A percentile compares a stretch with the other conserved stretches of the same genome.
Conservation (phyloP, 2,888 invertebrate species). For the Pheosia gnoma region DNA sequence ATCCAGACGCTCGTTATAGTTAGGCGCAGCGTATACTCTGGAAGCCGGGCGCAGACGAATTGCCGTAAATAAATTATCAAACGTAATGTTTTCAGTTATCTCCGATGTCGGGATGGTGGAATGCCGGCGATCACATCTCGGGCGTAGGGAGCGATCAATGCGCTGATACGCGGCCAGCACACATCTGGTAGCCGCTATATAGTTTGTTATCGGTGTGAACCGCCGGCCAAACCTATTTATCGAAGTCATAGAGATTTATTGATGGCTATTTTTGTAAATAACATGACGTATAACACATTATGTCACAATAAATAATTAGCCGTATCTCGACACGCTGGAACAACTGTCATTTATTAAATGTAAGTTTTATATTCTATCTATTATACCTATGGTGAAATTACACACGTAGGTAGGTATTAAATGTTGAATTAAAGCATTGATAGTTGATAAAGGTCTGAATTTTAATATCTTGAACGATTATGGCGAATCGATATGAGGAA, state of each 20-base stretch:
- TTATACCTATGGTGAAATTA: conserved; percentile 10
- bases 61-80: conserved; percentile 65
- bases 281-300: conserved; percentile 63
- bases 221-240: conserved; percentile 67
- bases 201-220: conserved; percentile 67
- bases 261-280: conserved; percentile 63
- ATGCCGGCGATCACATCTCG: conserved; percentile 64
- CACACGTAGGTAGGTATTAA: background rate
- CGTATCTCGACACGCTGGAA: conserved; percentile 37
- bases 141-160: conserved; percentile 57
- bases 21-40: conserved; percentile 35
- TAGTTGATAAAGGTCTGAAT: conserved; percentile 9
- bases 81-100: conserved; percentile 68
- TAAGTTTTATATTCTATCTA: conserved; percentile 27
- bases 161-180: conserved; percentile 55
- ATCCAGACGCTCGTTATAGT: conserved; percentile 28
- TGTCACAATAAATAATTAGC: conserved; percentile 60
- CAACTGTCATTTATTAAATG: conserved; percentile 40
- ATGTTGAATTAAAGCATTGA: conserved; percentile 19
- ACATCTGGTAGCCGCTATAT: conserved; percentile 66
- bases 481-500: conserved; percentile 8
- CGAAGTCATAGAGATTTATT: conserved; percentile 73
- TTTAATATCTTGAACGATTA: conserved; percentile 13
- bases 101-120: conserved; percentile 58
- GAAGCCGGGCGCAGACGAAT: conserved; percentile 58